Percentiles rank a stretch among this genome's conserved stretches.
Conservation (phyloP, 2,113 vertebrate species). For the Epinephelus fuscoguttatus region DNA sequence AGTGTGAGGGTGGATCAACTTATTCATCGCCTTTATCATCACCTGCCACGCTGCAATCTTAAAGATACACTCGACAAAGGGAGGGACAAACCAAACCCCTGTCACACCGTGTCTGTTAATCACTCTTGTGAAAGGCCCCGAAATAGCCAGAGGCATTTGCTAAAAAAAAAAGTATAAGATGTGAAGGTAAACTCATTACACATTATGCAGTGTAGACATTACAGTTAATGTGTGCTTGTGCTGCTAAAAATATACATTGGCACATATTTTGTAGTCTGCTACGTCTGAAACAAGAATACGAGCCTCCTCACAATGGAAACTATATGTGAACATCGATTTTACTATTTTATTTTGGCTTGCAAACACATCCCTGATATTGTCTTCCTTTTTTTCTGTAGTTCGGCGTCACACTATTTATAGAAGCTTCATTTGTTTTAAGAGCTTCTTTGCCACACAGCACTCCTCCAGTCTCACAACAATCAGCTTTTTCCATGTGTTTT, state of each 20-base stretch:
- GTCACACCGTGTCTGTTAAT: slow-evolving; percentile 11
- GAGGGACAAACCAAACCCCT: slow-evolving; percentile 28
- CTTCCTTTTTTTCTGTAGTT: slow-evolving; percentile 21
- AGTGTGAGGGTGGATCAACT: slow-evolving; percentile 35
- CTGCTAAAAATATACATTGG: not conserved
- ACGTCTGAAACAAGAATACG: not conserved
- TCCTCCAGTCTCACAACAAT: slow-evolving; percentile 60
- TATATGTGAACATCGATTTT: not conserved
- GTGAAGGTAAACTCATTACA: not conserved
- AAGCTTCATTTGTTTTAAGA: slow-evolving; percentile 50
- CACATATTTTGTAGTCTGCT: not conserved
- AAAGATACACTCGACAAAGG: slow-evolving; percentile 56
- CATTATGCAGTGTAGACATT: not conserved
- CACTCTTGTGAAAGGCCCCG: slow-evolving; percentile 6
- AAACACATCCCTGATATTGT: not conserved
- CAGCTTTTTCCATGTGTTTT: slow-evolving; percentile 76
- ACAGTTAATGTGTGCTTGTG: not conserved
- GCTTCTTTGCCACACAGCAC: slow-evolving; percentile 46
- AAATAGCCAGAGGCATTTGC: slow-evolving; percentile 2
- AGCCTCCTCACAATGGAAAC: not conserved
- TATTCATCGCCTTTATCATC: slow-evolving; percentile 64
- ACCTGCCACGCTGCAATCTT: slow-evolving; percentile 55
- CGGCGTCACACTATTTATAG: slow-evolving; percentile 61
- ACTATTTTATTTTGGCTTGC: slow-evolving; percentile 14
- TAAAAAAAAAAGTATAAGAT: not conserved